phyloP scores from a whole-genome alignment of 2,113 vertebrate genomes.

The Oreotragus oreotragus region DNA sequence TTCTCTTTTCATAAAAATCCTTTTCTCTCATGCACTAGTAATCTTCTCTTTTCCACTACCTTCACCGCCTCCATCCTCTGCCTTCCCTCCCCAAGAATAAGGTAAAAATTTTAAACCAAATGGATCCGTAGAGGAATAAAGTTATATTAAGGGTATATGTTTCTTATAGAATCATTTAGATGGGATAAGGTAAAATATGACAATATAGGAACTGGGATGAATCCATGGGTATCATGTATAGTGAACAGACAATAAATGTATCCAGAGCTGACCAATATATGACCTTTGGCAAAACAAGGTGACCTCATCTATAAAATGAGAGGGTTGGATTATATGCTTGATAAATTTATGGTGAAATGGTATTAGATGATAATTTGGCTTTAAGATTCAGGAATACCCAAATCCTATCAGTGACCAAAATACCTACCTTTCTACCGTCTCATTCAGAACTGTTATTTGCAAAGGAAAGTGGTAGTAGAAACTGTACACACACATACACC shows the following conservation, averaged over 20 bases:
- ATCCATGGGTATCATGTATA: neutral
- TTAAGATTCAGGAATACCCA: neutral
- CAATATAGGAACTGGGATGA: neutral
- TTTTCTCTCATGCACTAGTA: neutral
- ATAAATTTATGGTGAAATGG: neutral
- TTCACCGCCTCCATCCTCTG: neutral
- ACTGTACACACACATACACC: neutral
- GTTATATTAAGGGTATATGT: neutral
- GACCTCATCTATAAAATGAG: neutral
- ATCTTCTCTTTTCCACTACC: neutral
- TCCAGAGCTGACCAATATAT: neutral
- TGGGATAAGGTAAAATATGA: neutral
- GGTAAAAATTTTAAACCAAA: neutral
- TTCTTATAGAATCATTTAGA: neutral
- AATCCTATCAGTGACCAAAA: neutral
- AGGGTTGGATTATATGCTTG: neutral
- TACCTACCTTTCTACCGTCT: neutral
- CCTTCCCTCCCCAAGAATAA: neutral
- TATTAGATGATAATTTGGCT: neutral
- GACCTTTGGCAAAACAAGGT: neutral
- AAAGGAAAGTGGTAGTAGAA: neutral
- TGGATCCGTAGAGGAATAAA: neutral
- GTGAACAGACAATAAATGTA: slow-evolving; percentile 5
- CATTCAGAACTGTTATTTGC: neutral
- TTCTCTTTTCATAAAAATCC: neutral